phyloP scores from a whole-genome alignment of 2,113 vertebrate genomes.

The Neogobius melanostomus region DNA sequence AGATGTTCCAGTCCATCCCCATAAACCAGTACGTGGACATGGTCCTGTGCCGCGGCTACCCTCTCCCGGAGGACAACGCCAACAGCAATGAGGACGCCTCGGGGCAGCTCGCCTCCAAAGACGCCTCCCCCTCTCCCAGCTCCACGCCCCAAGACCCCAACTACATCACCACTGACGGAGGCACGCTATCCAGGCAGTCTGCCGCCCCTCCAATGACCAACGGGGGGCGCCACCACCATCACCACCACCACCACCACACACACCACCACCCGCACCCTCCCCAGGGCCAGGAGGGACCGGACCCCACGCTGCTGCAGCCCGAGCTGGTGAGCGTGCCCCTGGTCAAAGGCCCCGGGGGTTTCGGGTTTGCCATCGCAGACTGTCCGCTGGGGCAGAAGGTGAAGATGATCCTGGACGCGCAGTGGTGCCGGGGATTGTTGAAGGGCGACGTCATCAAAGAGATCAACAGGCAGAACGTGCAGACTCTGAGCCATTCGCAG shows the following conservation, averaged over 20 bases:
- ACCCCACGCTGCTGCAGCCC: constrained; percentile 85
- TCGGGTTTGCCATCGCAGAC: constrained; percentile 96
- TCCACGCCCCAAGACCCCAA: constrained; percentile 78
- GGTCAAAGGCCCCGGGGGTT: constrained; percentile 94
- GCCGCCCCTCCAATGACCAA: constrained; percentile 75
- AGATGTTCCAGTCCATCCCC: constrained; percentile 96
- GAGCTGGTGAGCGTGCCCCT: constrained; percentile 91
- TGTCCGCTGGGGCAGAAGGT: constrained; percentile 95
- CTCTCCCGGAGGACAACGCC: constrained; percentile 86
- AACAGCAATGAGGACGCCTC: constrained; percentile 74
- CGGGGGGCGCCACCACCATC: constrained; percentile 73
- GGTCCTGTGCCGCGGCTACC: constrained; percentile 95
- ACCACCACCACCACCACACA: constrained; percentile 45
- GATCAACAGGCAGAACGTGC: constrained; percentile 94
- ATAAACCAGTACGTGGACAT: constrained; percentile 94
- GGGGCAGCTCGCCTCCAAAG: constrained; percentile 72
- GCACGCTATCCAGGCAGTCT: constrained; percentile 71
- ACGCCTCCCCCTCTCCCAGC: constrained; percentile 71
- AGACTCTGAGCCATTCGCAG: constrained; percentile 90
- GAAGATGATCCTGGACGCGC: constrained; percentile 97
- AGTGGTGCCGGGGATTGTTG: constrained; percentile 95
- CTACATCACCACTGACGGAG: constrained; percentile 77
- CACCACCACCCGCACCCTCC: constrained; percentile 42
- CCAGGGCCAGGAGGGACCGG: constrained; percentile 73
- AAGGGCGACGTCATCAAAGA: constrained; percentile 97